Evolutionary conservation across 2,888 invertebrate genomes (phyloP).

Genomic region (Fragum sueziense): DNA sequence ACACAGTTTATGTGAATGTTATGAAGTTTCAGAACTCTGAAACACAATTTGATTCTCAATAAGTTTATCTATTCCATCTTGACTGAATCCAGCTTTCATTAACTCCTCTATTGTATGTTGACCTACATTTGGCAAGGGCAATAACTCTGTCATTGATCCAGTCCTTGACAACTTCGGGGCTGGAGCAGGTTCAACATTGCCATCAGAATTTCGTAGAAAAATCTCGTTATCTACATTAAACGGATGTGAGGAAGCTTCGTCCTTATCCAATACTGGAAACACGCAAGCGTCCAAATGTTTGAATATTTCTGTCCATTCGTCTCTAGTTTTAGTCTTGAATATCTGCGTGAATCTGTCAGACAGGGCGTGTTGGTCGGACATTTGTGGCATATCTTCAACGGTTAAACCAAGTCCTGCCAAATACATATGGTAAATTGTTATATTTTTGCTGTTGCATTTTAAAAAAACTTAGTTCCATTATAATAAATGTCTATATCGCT

Average conservation of each 20-base stretch:
- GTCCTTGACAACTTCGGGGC: slow-evolving; percentile 91
- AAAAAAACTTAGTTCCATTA: no score
- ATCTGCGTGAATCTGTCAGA: slow-evolving; percentile 85
- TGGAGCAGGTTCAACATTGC: slow-evolving; percentile 86
- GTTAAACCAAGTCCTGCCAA: slow-evolving; percentile 78
- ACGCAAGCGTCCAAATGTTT: slow-evolving; percentile 93
- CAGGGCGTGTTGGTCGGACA: slow-evolving; percentile 83
- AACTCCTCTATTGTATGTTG: slow-evolving; percentile 89
- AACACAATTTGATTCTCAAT: slow-evolving; percentile 65
- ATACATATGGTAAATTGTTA: no score
- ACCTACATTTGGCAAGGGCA: slow-evolving; percentile 85
- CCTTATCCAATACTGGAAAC: slow-evolving; percentile 91
- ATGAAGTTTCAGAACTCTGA: slow-evolving; percentile 37
- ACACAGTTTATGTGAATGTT: no score
- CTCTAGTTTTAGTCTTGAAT: slow-evolving; percentile 90
- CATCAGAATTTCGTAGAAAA: slow-evolving; percentile 83
- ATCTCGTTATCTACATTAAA: slow-evolving; percentile 87
- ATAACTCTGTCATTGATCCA: slow-evolving; percentile 84
- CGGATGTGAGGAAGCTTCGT: slow-evolving; percentile 87
- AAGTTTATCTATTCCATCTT: slow-evolving; percentile 84
- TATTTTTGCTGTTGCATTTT: no score
- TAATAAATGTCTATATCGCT: no score
- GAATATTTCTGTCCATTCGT: slow-evolving; percentile 89
- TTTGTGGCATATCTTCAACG: slow-evolving; percentile 85
- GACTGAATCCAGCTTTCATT: slow-evolving; percentile 86